phyloP scores from a whole-genome alignment of 2,113 vertebrate genomes.

The Apeltes quadracus region DNA sequence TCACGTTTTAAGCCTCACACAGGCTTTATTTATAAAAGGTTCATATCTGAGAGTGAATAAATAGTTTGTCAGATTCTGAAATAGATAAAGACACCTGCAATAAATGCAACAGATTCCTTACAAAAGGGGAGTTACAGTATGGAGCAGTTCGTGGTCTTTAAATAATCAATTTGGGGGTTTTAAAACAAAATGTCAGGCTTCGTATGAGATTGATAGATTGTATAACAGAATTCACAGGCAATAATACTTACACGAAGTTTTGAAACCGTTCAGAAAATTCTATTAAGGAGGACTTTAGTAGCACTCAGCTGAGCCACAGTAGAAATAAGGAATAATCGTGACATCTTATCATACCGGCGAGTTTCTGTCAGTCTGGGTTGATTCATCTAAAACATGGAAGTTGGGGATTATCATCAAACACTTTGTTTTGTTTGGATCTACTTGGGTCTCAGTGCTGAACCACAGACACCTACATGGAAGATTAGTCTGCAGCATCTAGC shows the following conservation, averaged over 20 bases:
- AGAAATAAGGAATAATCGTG: constrained; percentile 35
- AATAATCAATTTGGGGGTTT: neutral
- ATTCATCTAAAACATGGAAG: constrained; percentile 33
- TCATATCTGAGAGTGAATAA: neutral
- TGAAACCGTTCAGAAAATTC: constrained; percentile 15
- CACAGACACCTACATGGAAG: constrained; percentile 37
- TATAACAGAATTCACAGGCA: neutral
- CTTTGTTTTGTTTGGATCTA: constrained; percentile 32
- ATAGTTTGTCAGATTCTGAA: constrained; percentile 12
- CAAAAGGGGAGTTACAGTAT: neutral
- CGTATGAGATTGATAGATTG: neutral
- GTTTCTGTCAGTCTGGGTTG: constrained; percentile 28
- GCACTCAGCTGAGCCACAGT: constrained; percentile 21
- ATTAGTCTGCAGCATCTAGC: constrained; percentile 49
- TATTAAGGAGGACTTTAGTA: neutral
- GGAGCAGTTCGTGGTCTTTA: neutral
- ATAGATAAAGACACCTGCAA: neutral
- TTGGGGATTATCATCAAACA: constrained; percentile 23
- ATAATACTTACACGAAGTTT: neutral
- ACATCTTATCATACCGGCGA: constrained; percentile 35
- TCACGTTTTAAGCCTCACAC: constrained; percentile 47
- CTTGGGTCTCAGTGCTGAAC: constrained; percentile 40
- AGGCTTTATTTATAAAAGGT: constrained; percentile 24
- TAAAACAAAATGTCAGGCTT: neutral
- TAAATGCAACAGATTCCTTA: neutral